phyloP scores from a whole-genome alignment of 2,797 vertebrate species.

The Anomalospiza imberbis region DNA sequence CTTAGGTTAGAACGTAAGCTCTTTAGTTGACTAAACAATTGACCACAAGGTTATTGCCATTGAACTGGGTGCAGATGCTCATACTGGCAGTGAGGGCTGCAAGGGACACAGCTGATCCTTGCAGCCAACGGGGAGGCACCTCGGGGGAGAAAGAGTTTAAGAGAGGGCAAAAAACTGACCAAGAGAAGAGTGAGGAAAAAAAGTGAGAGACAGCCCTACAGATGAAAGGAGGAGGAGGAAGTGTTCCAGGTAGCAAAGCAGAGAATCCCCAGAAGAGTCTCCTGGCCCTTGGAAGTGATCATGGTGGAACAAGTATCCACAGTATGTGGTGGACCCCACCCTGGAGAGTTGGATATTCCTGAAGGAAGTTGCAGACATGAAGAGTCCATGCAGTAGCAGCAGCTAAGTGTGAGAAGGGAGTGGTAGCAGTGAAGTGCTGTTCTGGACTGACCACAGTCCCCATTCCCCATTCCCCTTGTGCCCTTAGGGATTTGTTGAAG shows the following conservation, averaged over 20 bases:
- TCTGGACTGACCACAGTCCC: not conserved
- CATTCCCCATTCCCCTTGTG: not conserved
- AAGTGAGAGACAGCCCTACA: not conserved
- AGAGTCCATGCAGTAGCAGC: not conserved
- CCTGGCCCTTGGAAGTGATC: not conserved
- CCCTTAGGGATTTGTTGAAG: not conserved
- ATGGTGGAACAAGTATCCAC: not conserved
- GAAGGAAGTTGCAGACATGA: not conserved
- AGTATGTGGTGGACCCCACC: fast-evolving
- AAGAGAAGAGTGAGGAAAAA: not conserved
- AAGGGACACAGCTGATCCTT: fast-evolving
- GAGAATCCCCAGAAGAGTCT: not conserved
- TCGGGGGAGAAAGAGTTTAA: fast-evolving
- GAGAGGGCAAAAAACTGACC: not conserved
- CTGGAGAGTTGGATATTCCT: not conserved
- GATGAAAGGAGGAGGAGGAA: not conserved
- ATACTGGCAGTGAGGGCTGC: fast-evolving
- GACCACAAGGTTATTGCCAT: not conserved
- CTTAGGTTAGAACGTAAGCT: not conserved
- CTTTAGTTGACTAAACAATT: not conserved
- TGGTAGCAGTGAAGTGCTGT: not conserved
- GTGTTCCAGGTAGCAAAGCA: not conserved
- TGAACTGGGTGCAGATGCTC: not conserved
- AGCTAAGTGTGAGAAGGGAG: not conserved
- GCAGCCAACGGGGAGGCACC: fast-evolving